Conservation (phyloP, 2,113 vertebrate species). For the Syngnathus typhle region DNA sequence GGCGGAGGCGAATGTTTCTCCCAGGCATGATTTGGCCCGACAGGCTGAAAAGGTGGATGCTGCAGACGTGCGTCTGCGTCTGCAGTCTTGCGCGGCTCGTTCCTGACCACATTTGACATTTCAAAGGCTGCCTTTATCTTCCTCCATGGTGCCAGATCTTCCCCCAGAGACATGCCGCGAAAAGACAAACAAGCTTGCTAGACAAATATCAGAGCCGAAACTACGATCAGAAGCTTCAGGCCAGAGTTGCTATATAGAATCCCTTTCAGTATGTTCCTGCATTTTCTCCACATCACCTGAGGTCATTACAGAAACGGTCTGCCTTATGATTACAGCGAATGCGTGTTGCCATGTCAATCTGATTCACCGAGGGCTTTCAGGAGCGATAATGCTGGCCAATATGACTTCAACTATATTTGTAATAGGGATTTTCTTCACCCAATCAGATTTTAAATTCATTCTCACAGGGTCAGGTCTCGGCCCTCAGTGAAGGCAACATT, state of each 20-base stretch:
- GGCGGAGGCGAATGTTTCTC: constrained; percentile 49
- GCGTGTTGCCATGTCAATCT: neutral
- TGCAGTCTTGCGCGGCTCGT: constrained; percentile 30
- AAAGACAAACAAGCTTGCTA: neutral
- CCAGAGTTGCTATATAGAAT: neutral
- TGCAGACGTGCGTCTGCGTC: constrained; percentile 33
- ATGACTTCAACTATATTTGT: no score
- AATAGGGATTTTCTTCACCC: no score
- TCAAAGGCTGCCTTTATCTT: constrained; percentile 28
- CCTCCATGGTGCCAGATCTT: neutral
- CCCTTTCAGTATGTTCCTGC: neutral
- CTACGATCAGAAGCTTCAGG: neutral
- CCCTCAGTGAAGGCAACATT: no score
- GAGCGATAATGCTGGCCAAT: no score
- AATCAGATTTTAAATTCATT: no score
- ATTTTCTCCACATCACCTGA: neutral
- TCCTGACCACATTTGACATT: constrained; percentile 33
- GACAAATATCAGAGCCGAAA: neutral
- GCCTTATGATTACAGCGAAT: neutral
- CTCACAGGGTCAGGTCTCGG: no score
- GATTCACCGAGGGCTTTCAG: no score
- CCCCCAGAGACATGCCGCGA: neutral
- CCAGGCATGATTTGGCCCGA: constrained; percentile 52
- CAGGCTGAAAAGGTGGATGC: constrained; percentile 52
- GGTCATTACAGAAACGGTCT: neutral